Evolutionary conservation across 2,888 invertebrate species (phyloP).

Genomic region (Penaeus monodon): DNA sequence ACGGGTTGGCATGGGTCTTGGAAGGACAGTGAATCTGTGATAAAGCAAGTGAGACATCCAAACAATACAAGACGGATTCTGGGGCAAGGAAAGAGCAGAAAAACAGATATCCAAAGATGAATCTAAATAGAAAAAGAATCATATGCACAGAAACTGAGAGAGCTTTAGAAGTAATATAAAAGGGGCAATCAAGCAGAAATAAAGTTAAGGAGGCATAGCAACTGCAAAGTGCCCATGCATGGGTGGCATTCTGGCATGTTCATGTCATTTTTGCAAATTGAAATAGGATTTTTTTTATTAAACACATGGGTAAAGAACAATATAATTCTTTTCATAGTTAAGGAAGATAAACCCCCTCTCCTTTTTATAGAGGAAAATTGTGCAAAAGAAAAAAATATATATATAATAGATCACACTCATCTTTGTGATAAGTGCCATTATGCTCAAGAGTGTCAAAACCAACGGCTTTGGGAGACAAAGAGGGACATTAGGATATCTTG

Average conservation of each 20-base stretch:
- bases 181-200: slow-evolving; percentile 11
- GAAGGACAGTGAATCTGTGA: too few relatives aligned
- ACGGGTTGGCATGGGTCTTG: too few relatives aligned
- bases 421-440: slow-evolving; percentile 15
- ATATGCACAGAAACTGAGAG: slow-evolving; percentile 12
- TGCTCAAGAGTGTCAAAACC: neutral
- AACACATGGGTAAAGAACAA: too few relatives aligned
- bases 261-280: neutral
- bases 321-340: too few relatives aligned
- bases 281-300: too few relatives aligned
- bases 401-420: too few relatives aligned
- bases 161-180: neutral
- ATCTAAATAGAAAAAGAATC: neutral
- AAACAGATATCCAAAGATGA: slow-evolving; percentile 4
- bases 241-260: slow-evolving; percentile 11
- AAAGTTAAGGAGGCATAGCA: slow-evolving; percentile 15
- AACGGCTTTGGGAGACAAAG: slow-evolving; percentile 4
- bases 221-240: slow-evolving; percentile 17
- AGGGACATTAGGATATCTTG: slow-evolving; percentile 12
- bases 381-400: too few relatives aligned
- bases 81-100: neutral
- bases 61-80: too few relatives aligned
- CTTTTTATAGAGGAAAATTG: too few relatives aligned
- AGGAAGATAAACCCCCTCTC: too few relatives aligned
- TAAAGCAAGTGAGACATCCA: too few relatives aligned